Evolutionary conservation across 23 tunicate species (phyloP).

Genomic region (Botrylloides violaceus): DNA sequence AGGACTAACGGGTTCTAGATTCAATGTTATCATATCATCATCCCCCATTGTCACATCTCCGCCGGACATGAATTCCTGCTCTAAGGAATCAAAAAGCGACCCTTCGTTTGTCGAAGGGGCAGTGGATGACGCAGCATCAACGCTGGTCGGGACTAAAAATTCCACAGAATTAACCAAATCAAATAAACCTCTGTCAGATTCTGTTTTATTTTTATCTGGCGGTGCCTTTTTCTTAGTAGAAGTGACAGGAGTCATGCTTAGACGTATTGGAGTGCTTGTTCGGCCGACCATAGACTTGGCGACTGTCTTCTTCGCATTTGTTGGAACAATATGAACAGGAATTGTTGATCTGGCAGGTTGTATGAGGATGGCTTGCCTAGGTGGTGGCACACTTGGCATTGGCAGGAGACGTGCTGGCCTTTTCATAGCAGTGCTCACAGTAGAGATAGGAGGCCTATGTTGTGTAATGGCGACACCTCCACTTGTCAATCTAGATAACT

Average conservation of each 20-base stretch:
- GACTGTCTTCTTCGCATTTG: not conserved
- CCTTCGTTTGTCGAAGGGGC: not conserved
- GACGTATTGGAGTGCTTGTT: not conserved
- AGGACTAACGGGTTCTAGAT: conserved; percentile 67
- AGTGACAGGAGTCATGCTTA: not conserved
- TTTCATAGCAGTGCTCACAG: not conserved
- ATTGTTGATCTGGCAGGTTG: not conserved
- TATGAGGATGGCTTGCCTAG: not conserved
- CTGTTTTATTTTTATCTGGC: not conserved
- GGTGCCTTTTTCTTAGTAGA: not conserved
- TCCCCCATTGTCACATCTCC: not conserved
- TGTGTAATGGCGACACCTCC: not conserved
- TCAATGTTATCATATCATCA: conserved; percentile 66
- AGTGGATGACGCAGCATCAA: conserved; percentile 27
- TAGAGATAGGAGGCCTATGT: not conserved
- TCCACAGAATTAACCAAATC: conserved; percentile 28
- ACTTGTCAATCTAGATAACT: not conserved
- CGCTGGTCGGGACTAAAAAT: conserved; percentile 41
- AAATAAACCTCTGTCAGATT: conserved; percentile 16
- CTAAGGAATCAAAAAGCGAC: conserved; percentile 25
- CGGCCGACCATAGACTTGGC: too few relatives aligned
- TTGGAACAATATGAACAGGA: not conserved
- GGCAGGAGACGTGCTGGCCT: not conserved
- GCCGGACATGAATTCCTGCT: conserved; percentile 30
- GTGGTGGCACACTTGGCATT: not conserved